Percentiles rank a stretch among this genome's conserved stretches.
These are phyloP conservation scores for Cossypha dichroa DNA, from an alignment of 2,797 vertebrate species.

Conservation along the genomic window DNA sequence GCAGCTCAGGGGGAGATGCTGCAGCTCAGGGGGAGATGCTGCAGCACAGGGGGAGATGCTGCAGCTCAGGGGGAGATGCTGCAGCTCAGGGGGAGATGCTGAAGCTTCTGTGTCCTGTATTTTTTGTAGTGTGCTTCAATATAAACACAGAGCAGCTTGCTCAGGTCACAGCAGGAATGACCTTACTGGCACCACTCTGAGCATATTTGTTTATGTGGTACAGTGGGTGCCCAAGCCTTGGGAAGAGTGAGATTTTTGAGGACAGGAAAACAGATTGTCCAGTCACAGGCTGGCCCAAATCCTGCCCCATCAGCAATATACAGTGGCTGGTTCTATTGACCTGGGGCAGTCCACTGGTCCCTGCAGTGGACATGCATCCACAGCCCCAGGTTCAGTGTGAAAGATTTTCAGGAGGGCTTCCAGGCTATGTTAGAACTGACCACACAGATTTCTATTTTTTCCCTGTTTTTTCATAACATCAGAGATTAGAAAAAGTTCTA, in stretches of 20 bases:
- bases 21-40: neutral
- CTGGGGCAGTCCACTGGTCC: neutral
- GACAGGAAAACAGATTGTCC: neutral
- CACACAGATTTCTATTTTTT: neutral
- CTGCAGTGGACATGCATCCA: accelerated
- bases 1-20: neutral
- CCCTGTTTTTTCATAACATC: neutral
- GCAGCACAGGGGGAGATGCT: neutral
- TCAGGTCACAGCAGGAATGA: neutral
- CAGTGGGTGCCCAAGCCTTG: neutral
- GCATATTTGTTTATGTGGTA: neutral
- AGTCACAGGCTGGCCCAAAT: neutral
- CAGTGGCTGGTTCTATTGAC: neutral
- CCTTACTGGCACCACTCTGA: neutral
- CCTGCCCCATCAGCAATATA: neutral
- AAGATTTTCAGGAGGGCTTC: neutral
- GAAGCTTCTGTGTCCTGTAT: neutral
- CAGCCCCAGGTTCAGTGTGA: neutral
- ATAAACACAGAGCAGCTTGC: neutral
- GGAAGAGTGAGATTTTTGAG: neutral
- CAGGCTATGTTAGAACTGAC: neutral
- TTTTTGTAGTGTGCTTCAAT: neutral
- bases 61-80: neutral
- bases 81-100: neutral
- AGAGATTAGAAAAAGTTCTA: neutral